Evolutionary conservation across 2,888 invertebrate species (phyloP).

Genomic region (Eupithecia vulgata): DNA sequence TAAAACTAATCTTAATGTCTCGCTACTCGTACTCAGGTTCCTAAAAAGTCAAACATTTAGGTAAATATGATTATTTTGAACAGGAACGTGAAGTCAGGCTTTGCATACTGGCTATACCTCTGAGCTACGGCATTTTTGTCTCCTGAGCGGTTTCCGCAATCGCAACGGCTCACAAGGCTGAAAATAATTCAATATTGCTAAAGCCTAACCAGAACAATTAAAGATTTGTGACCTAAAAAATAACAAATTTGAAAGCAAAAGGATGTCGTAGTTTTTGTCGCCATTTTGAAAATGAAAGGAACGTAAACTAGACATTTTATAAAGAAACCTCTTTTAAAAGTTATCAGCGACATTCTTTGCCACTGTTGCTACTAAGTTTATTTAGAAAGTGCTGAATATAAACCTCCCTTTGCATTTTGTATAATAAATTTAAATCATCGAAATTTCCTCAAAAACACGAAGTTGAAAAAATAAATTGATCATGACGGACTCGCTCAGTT

Average conservation of each 20-base stretch:
- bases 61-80: constrained; percentile 22
- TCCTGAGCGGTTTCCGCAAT: constrained; percentile 73
- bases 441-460: background rate
- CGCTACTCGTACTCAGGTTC: constrained; percentile 34
- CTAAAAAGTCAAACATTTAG: constrained; percentile 20
- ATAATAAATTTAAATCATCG: background rate
- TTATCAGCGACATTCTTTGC: background rate
- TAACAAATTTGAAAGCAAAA: background rate
- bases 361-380: background rate
- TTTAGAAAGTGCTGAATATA: background rate
- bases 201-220: constrained; percentile 48
- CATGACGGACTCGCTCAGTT: too few relatives aligned
- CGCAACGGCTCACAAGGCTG: constrained; percentile 74
- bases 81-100: constrained; percentile 37
- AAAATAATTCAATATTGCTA: constrained; percentile 63
- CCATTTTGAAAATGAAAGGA: background rate
- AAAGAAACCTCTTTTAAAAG: background rate
- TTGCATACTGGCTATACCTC: constrained; percentile 68
- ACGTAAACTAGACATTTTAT: background rate
- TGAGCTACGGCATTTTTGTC: constrained; percentile 80
- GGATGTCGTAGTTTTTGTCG: background rate
- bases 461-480: too few relatives aligned
- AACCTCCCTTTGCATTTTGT: background rate
- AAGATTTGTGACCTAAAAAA: constrained; percentile 13
- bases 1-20: constrained; percentile 22